Conservation (phyloP, 1,140 invertebrate genomes). For the Atta texana region DNA sequence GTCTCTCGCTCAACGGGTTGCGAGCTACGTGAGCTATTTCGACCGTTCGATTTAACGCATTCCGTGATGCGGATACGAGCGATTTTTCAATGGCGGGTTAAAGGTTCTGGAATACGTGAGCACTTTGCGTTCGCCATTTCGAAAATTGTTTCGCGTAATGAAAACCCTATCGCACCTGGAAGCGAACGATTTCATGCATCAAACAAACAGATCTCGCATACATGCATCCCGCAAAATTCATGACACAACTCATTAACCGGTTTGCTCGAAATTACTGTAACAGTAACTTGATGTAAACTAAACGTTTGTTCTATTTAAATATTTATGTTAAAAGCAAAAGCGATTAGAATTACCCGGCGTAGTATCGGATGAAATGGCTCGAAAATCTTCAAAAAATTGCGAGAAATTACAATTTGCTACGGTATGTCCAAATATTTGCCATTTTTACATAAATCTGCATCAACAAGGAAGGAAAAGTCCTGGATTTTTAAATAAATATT, state of each 20-base stretch:
- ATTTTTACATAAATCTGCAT: not conserved
- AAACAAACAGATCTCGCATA: constrained; percentile 9
- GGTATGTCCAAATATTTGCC: not conserved
- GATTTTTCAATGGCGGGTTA: constrained; percentile 58
- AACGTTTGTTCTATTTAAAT: constrained; percentile 41
- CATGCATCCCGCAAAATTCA: not conserved
- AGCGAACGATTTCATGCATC: constrained; percentile 34
- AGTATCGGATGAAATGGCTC: not conserved
- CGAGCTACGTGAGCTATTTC: constrained; percentile 36
- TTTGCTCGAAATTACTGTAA: not conserved
- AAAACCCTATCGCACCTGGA: constrained; percentile 37
- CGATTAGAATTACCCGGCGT: not conserved
- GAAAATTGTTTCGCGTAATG: constrained; percentile 56
- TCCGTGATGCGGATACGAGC: constrained; percentile 50
- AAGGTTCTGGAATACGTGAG: constrained; percentile 24
- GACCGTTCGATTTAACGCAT: constrained; percentile 37
- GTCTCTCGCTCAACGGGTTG: constrained; percentile 25
- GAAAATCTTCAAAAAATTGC: not conserved
- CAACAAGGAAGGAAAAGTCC: not conserved
- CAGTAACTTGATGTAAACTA: constrained; percentile 23
- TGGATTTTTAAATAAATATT: constrained; percentile 3
- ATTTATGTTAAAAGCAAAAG: constrained; percentile 1
- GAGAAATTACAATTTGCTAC: not conserved
- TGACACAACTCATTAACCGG: not conserved
- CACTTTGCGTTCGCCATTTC: constrained; percentile 20